Evolutionary conservation across 2,888 invertebrate species (phyloP).

Genomic region (Chrysotoxum bicinctum): DNA sequence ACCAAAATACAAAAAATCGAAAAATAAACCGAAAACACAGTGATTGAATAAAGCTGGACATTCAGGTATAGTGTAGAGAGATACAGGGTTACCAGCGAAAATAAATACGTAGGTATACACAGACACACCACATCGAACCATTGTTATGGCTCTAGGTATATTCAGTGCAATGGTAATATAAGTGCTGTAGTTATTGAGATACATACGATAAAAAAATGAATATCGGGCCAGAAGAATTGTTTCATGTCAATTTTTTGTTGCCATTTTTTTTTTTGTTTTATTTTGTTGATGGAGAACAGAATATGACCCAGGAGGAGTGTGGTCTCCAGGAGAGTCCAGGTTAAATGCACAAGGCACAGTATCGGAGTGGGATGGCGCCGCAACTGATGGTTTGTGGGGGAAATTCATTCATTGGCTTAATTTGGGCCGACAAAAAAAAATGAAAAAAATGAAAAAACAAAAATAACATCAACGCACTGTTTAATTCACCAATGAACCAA

Average conservation of each 20-base stretch:
- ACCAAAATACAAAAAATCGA: constrained; percentile 8
- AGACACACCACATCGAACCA: not conserved
- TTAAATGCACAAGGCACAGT: constrained; percentile 2
- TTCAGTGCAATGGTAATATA: constrained; percentile 23
- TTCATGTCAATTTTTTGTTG: constrained; percentile 27
- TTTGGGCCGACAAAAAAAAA: not conserved
- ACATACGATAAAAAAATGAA: constrained; percentile 18
- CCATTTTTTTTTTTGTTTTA: constrained; percentile 1
- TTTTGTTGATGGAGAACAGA: constrained; percentile 9
- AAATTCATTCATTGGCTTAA: constrained; percentile 33
- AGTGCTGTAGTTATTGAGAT: constrained; percentile 30
- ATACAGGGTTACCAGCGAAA: constrained; percentile 61
- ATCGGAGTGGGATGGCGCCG: not conserved
- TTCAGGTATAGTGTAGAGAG: constrained; percentile 44
- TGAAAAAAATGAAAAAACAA: not conserved
- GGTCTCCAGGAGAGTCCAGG: not conserved
- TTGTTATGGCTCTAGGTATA: constrained; percentile 15
- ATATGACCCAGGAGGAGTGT: constrained; percentile 28
- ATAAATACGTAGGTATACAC: constrained; percentile 6
- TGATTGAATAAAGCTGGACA: constrained; percentile 67
- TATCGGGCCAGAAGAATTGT: constrained; percentile 33
- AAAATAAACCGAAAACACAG: constrained; percentile 49
- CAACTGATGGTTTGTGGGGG: constrained; percentile 1
- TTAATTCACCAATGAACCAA: constrained; percentile 38
- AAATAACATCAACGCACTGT: constrained; percentile 30